Evolutionary conservation across 2,113 vertebrate species (phyloP).

Genomic region (Trichomycterus rosablanca): DNA sequence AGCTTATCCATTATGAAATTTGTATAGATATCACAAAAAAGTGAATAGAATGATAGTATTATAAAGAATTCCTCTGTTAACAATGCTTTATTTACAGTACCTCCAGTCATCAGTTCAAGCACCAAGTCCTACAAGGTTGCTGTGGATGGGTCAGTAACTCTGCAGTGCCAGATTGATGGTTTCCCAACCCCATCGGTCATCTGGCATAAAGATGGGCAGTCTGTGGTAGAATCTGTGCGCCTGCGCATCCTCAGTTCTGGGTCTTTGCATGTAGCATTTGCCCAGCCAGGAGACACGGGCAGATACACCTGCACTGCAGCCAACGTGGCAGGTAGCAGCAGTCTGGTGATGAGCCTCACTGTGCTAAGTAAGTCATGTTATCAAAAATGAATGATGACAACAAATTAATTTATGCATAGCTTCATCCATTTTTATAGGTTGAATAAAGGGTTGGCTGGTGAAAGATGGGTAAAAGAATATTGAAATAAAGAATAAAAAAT

Average conservation of each 20-base stretch:
- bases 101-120: slow-evolving; percentile 76
- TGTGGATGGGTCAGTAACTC: slow-evolving; percentile 78
- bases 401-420: no score
- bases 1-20: not conserved
- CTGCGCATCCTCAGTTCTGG: slow-evolving; percentile 77
- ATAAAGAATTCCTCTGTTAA: no score
- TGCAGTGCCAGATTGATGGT: slow-evolving; percentile 79
- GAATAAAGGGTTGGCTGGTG: no score
- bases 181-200: slow-evolving; percentile 74
- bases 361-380: slow-evolving; percentile 81
- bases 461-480: no score
- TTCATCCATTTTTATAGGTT: no score
- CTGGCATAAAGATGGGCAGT: slow-evolving; percentile 82
- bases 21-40: not conserved
- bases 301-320: slow-evolving; percentile 80
- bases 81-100: slow-evolving; percentile 65
- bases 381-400: no score
- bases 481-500: no score
- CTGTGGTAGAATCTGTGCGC: slow-evolving; percentile 68
- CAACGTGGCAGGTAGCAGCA: slow-evolving; percentile 79
- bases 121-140: slow-evolving; percentile 61
- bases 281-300: slow-evolving; percentile 74
- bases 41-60: no score
- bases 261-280: slow-evolving; percentile 81
- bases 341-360: slow-evolving; percentile 63